A percentile compares a stretch with the other conserved stretches of the same genome.
Evolutionary conservation across 2,888 invertebrate species (phyloP).

Genomic region (Drosophila helvetica): DNA sequence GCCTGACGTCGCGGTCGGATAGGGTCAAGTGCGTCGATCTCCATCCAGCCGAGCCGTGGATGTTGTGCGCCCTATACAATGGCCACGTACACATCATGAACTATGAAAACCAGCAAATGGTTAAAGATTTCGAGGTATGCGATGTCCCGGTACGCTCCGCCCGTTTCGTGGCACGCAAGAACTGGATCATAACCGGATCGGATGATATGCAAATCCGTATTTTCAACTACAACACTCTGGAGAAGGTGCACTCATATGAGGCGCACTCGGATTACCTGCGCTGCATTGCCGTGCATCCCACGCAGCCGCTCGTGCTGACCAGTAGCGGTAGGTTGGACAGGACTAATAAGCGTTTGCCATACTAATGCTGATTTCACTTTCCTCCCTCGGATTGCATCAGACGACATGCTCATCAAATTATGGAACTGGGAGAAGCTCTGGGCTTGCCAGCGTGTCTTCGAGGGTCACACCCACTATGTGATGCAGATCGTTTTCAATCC

Average conservation of each 20-base stretch:
- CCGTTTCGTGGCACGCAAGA: slow-evolving; percentile 98
- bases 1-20: slow-evolving; percentile 98
- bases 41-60: slow-evolving; percentile 99
- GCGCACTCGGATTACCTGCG: slow-evolving; percentile 99
- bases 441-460: slow-evolving; percentile 99
- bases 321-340: slow-evolving; percentile 92
- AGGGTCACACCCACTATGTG: slow-evolving; percentile 99
- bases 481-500: slow-evolving; percentile 99
- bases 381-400: slow-evolving; percentile 84
- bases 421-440: slow-evolving; percentile 99
- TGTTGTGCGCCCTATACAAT: slow-evolving; percentile 98
- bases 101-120: slow-evolving; percentile 96
- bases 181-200: slow-evolving; percentile 99
- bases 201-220: slow-evolving; percentile 98
- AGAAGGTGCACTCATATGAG: slow-evolving; percentile 97
- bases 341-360: background rate
- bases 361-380: slow-evolving; percentile 8
- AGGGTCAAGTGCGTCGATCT: slow-evolving; percentile 99
- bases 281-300: slow-evolving; percentile 98
- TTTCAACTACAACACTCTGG: slow-evolving; percentile 99
- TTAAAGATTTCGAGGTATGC: slow-evolving; percentile 96
- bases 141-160: slow-evolving; percentile 98
- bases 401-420: slow-evolving; percentile 98
- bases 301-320: slow-evolving; percentile 97
- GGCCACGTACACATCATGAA: slow-evolving; percentile 99